A percentile compares a stretch with the other conserved stretches of the same genome.
Evolutionary conservation across 2,888 invertebrate species (phyloP).

Genomic region (Acanthopleura granulata): DNA sequence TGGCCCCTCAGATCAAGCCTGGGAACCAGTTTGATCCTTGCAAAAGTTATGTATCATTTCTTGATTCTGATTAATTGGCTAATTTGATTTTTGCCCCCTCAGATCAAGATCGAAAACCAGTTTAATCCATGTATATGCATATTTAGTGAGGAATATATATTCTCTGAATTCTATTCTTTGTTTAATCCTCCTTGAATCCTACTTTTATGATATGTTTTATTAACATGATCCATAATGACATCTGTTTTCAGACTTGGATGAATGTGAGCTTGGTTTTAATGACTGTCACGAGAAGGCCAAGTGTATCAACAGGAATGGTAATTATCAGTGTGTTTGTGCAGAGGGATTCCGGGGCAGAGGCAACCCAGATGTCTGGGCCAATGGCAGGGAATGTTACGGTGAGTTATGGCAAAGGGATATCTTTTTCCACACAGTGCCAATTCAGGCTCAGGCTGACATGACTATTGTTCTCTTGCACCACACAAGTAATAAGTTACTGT

Average conservation of each 20-base stretch:
- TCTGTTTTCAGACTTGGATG: constrained; percentile 84
- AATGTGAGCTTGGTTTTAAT: constrained; percentile 79
- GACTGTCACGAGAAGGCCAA: constrained; percentile 88
- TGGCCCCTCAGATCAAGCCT: background rate
- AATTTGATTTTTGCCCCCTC: too few species aligned
- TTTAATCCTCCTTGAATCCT: too few species aligned
- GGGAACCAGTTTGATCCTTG: background rate
- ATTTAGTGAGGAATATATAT: too few species aligned
- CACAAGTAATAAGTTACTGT: too few species aligned
- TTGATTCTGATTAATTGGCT: too few species aligned
- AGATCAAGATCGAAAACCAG: background rate
- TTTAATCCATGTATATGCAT: background rate
- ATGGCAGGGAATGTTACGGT: constrained; percentile 20
- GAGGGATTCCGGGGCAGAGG: constrained; percentile 43
- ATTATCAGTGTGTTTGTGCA: constrained; percentile 90
- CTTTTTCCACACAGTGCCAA: too few species aligned
- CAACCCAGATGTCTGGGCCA: constrained; percentile 16
- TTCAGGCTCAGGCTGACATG: too few species aligned
- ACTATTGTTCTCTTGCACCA: too few species aligned
- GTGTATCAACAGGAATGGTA: constrained; percentile 92
- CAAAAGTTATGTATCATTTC: background rate
- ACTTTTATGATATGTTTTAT: too few species aligned
- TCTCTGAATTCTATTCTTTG: too few species aligned
- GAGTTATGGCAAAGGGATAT: too few species aligned
- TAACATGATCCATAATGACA: too few species aligned